phyloP scores from a whole-genome alignment of 2,797 vertebrate species.

The Poecilia wingei region DNA sequence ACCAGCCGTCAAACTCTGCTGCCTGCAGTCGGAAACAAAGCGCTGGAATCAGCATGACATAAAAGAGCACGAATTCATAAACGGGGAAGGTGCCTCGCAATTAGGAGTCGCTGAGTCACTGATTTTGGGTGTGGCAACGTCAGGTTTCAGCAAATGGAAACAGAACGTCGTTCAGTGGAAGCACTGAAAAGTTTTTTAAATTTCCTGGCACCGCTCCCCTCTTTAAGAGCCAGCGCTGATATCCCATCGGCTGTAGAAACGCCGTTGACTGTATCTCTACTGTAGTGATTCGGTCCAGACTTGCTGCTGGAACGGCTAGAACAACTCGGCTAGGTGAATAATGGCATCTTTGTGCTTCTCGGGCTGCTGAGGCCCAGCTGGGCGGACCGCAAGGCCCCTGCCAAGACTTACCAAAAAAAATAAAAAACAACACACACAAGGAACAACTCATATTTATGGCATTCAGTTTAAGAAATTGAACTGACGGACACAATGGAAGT shows the following conservation, averaged over 20 bases:
- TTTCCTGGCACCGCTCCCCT: neutral
- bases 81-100: neutral
- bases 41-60: neutral
- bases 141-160: neutral
- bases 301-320: conserved; percentile 47
- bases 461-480: conserved; percentile 19
- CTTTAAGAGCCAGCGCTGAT: neutral
- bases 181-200: neutral
- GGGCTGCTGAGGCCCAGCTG: conserved; percentile 69
- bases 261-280: conserved; percentile 22
- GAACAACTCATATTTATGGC: conserved; percentile 46
- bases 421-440: conserved; percentile 35
- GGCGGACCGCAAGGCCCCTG: conserved; percentile 57
- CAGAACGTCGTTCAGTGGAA: neutral
- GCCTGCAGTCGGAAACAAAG: conserved; percentile 76
- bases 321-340: conserved; percentile 71
- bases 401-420: conserved; percentile 57
- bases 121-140: neutral
- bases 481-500: neutral
- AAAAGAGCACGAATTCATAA: neutral
- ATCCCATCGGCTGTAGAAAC: conserved; percentile 4
- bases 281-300: conserved; percentile 31
- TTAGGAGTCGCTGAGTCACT: neutral
- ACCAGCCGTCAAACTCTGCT: conserved; percentile 92
- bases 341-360: conserved; percentile 79